These are phyloP conservation scores for Acinonyx jubatus DNA, from an alignment of 2,113 vertebrate species.

Conservation along the genomic window DNA sequence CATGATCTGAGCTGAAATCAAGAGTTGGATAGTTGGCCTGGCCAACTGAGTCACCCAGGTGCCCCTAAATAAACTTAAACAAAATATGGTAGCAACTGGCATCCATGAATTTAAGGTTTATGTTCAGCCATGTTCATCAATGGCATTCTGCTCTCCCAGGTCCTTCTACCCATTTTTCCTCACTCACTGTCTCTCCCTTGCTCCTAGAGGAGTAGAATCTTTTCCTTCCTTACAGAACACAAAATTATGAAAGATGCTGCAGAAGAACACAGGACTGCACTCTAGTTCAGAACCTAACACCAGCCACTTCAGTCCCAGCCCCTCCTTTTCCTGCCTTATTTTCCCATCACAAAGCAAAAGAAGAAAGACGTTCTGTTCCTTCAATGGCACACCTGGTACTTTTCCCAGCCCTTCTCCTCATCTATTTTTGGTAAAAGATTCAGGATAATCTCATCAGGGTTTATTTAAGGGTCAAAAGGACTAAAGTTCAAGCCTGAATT, in stretches of 20 bases:
- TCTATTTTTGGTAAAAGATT: constrained; percentile 1
- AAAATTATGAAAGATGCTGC: not conserved
- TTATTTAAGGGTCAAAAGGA: not conserved
- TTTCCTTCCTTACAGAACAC: not conserved
- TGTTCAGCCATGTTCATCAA: not conserved
- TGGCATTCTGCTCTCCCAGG: not conserved
- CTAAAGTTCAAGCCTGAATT: not conserved
- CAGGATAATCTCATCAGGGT: not conserved
- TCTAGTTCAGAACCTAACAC: not conserved
- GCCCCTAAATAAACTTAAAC: too few species aligned
- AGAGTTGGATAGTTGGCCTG: too few species aligned
- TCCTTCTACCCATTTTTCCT: not conserved
- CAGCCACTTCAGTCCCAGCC: not conserved
- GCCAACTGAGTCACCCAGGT: too few species aligned
- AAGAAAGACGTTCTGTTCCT: not conserved
- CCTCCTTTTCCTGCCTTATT: not conserved
- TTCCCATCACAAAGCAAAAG: not conserved
- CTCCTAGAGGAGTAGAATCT: not conserved
- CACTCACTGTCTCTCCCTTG: not conserved
- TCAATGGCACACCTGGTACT: not conserved
- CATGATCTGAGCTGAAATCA: too few species aligned
- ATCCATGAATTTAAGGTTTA: not conserved
- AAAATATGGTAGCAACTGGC: not conserved
- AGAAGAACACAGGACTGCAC: not conserved
- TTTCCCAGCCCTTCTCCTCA: not conserved